Evolutionary conservation across 2,113 vertebrate genomes (phyloP).

Genomic region (Cyprinus carpio): DNA sequence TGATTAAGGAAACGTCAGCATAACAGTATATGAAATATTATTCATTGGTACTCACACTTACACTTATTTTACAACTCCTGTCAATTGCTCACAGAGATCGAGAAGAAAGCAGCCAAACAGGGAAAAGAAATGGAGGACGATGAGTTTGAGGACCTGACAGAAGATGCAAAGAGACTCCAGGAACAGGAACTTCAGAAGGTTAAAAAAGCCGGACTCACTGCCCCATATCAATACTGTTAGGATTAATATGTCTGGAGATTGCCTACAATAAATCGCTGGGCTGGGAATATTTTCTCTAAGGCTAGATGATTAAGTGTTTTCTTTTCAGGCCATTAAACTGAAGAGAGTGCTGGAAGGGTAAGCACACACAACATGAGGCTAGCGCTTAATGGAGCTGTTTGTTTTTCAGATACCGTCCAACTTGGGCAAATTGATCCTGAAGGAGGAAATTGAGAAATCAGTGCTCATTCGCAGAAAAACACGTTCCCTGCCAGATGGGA

Average conservation of each 20-base stretch:
- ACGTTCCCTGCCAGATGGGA: constrained; percentile 90
- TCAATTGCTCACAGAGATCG: constrained; percentile 77
- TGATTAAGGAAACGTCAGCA: no score
- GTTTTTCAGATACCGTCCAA: constrained; percentile 89
- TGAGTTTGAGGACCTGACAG: constrained; percentile 83
- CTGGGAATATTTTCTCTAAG: neutral
- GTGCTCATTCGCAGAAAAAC: constrained; percentile 86
- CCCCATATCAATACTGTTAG: no score
- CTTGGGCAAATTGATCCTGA: constrained; percentile 93
- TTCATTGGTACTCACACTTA: no score
- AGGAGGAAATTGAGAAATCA: constrained; percentile 93
- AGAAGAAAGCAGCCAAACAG: constrained; percentile 80
- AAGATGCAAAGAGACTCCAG: constrained; percentile 83
- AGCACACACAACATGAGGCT: neutral
- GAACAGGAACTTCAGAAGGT: constrained; percentile 92
- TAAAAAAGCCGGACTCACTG: neutral
- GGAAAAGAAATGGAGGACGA: constrained; percentile 77
- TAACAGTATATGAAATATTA: no score
- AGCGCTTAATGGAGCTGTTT: constrained; percentile 1
- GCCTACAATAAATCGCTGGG: neutral
- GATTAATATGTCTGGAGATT: neutral
- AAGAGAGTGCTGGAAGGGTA: neutral
- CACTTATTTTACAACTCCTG: no score
- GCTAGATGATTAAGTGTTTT: neutral
- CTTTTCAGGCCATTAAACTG: neutral